phyloP scores from a whole-genome alignment of 2,113 vertebrate species.

The Poecile atricapillus region DNA sequence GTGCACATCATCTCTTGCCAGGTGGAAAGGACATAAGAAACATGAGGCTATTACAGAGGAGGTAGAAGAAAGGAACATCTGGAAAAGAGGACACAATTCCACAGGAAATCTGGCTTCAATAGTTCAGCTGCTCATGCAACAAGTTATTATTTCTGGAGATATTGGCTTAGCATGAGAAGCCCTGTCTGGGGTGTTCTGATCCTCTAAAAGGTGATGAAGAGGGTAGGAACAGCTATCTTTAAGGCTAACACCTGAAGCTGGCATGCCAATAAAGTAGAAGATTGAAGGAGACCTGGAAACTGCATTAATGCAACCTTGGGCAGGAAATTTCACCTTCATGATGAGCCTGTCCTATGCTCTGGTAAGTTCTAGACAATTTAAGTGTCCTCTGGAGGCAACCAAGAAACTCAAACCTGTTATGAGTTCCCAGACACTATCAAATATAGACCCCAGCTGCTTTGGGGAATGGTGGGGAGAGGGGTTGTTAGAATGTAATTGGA shows the following conservation, averaged over 20 bases:
- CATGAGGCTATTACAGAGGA: not conserved
- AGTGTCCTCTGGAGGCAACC: not conserved
- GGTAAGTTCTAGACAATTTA: not conserved
- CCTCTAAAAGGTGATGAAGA: conserved; percentile 2
- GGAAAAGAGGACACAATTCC: conserved; percentile 47
- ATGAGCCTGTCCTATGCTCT: not conserved
- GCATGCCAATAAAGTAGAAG: not conserved
- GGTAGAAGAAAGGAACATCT: conserved; percentile 45
- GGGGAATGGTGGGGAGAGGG: too few relatives aligned
- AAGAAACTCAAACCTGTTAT: conserved; percentile 1
- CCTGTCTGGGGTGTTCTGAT: not conserved
- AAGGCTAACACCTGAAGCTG: not conserved
- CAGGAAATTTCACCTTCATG: not conserved
- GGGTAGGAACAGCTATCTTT: not conserved
- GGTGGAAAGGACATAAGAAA: conserved; percentile 57
- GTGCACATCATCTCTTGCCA: conserved; percentile 34
- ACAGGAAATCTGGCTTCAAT: conserved; percentile 50
- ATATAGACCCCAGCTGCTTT: not conserved
- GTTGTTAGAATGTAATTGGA: not conserved
- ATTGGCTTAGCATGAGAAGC: not conserved
- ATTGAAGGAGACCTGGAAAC: conserved; percentile 7
- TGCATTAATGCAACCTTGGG: not conserved
- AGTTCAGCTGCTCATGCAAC: conserved; percentile 8
- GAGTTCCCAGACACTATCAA: not conserved
- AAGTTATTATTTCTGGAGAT: conserved; percentile 43